A percentile compares a stretch with the other conserved stretches of the same genome.
These are phyloP conservation scores for Grus americana DNA, from an alignment of 2,113 vertebrate genomes.

Conservation along the genomic window DNA sequence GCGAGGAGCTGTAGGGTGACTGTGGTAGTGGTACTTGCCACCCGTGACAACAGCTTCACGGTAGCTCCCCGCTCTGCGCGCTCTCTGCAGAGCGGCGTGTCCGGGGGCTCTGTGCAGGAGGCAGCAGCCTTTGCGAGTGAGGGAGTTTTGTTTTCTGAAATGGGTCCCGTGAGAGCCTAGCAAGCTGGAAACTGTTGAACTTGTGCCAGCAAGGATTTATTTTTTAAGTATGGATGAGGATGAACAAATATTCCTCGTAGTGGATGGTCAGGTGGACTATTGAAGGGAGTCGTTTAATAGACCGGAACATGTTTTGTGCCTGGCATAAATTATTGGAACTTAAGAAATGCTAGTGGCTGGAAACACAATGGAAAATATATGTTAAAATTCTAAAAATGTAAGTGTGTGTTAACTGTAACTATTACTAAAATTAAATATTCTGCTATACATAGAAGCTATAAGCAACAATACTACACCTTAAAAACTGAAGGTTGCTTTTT, in stretches of 20 bases:
- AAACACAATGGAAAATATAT: neutral
- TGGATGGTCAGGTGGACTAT: neutral
- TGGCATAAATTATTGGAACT: neutral
- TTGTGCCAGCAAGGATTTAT: constrained; percentile 12
- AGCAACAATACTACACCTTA: neutral
- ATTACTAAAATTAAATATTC: neutral
- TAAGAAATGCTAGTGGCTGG: neutral
- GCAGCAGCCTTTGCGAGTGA: neutral
- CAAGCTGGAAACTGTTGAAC: constrained; percentile 47
- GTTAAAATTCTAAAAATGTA: neutral
- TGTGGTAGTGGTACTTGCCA: neutral
- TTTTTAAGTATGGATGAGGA: constrained; percentile 12
- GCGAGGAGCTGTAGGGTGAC: neutral
- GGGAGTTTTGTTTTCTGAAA: neutral
- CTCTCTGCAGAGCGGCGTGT: neutral
- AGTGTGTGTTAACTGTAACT: neutral
- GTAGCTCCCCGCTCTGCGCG: neutral
- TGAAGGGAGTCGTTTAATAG: constrained; percentile 14
- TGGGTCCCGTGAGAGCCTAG: neutral
- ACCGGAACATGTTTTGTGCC: neutral
- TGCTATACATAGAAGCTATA: neutral
- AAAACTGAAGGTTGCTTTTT: neutral
- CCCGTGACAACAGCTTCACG: neutral
- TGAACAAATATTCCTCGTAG: constrained; percentile 51
- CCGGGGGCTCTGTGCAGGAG: neutral